Percentiles rank a stretch among this genome's conserved stretches.
Conservation (phyloP, 2,113 vertebrate species). For the Isurus oxyrinchus region DNA sequence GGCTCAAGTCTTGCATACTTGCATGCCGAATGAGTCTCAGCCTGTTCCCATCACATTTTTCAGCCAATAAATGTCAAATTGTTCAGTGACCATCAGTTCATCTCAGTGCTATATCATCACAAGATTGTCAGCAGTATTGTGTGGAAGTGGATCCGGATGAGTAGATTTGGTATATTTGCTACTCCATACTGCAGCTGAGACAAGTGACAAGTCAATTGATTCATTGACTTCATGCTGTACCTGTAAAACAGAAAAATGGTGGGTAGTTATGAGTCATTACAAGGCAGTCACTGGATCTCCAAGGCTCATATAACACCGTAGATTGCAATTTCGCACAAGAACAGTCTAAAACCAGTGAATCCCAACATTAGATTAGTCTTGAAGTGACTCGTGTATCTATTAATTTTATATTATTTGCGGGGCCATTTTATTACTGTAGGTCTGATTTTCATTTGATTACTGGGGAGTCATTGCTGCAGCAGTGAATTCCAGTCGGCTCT, state of each 20-base stretch:
- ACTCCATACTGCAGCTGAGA: background rate
- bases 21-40: background rate
- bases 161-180: background rate
- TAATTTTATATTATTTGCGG: background rate
- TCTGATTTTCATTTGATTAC: background rate
- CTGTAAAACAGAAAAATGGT: slow-evolving; percentile 7
- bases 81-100: background rate
- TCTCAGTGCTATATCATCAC: background rate
- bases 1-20: background rate
- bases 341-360: background rate
- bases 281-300: background rate
- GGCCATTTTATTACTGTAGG: background rate
- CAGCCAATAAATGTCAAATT: slow-evolving; percentile 33
- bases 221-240: background rate
- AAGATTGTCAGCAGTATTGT: background rate
- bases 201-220: background rate
- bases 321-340: background rate
- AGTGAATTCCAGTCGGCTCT: background rate
- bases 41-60: background rate
- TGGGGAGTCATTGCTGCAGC: background rate
- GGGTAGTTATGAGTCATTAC: background rate
- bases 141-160: background rate
- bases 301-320: slow-evolving; percentile 1
- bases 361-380: background rate
- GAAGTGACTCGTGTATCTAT: background rate